These are phyloP conservation scores for Arge pagana DNA, from an alignment of 2,888 invertebrate species.

Conservation along the genomic window DNA sequence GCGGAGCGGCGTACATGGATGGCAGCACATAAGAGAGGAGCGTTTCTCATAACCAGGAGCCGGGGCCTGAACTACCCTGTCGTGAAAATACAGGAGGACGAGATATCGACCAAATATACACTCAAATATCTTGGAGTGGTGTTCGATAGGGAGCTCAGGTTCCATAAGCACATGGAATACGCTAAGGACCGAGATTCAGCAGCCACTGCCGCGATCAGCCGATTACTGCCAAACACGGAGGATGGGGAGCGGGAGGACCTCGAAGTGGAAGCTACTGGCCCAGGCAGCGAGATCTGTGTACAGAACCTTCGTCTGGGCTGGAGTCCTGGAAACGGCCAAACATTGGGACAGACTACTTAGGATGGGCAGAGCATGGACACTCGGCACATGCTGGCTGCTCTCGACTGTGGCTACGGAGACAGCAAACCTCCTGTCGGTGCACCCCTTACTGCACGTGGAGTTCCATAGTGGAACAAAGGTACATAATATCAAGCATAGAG, in stretches of 20 bases:
- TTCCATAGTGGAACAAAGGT: constrained; percentile 6
- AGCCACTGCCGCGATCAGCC: constrained; percentile 17
- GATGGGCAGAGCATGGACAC: constrained; percentile 23
- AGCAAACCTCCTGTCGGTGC: constrained; percentile 23
- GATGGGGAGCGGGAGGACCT: no score
- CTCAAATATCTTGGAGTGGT: no score
- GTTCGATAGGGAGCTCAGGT: constrained; percentile 29
- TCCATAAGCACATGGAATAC: constrained; percentile 22
- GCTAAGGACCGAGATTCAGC: constrained; percentile 15
- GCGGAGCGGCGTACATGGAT: constrained; percentile 28
- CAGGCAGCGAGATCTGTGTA: constrained; percentile 30
- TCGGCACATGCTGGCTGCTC: constrained; percentile 24
- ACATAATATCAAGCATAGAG: no score
- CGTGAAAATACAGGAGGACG: no score
- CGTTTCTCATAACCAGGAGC: constrained; percentile 28
- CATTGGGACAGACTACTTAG: constrained; percentile 20
- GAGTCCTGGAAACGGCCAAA: not conserved
- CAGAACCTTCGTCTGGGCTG: no score
- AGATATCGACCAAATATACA: constrained; percentile 28
- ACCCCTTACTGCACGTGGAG: constrained; percentile 21
- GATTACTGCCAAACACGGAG: constrained; percentile 34
- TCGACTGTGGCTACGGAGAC: constrained; percentile 29
- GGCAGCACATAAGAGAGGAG: constrained; percentile 30
- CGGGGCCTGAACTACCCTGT: no score
- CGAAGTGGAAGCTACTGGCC: constrained; percentile 27